Percentiles rank a stretch among this genome's conserved stretches.
Evolutionary conservation across 2,113 vertebrate species (phyloP).

Genomic region (Marmota monax): DNA sequence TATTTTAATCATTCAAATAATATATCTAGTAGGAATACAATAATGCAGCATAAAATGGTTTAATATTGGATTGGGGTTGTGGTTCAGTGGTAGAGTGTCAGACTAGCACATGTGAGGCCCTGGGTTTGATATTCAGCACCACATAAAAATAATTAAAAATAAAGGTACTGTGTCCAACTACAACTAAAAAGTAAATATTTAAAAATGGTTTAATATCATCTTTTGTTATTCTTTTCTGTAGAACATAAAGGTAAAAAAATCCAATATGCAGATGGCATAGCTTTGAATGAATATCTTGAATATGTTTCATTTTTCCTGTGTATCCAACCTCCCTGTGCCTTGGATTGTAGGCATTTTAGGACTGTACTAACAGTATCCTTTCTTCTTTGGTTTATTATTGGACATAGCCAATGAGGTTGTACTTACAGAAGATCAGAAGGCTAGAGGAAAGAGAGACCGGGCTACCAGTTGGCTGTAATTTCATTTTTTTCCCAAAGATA

Average conservation of each 20-base stretch:
- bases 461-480: background rate
- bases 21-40: background rate
- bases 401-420: background rate
- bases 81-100: too few relatives aligned
- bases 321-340: background rate
- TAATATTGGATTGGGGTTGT: background rate
- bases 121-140: too few relatives aligned
- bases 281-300: background rate
- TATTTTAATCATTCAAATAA: background rate
- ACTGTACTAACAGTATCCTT: background rate
- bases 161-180: too few relatives aligned
- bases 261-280: background rate
- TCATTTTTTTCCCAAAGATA: background rate
- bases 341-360: background rate
- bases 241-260: background rate
- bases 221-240: background rate
- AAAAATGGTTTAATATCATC: background rate
- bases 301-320: background rate
- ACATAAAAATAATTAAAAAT: too few relatives aligned
- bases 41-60: background rate
- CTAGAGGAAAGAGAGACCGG: background rate
- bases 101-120: too few relatives aligned
- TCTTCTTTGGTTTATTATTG: background rate
- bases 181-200: too few relatives aligned
- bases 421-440: background rate